These are phyloP conservation scores for Xylophagus ater DNA, from an alignment of 2,888 invertebrate genomes.

Conservation along the genomic window DNA sequence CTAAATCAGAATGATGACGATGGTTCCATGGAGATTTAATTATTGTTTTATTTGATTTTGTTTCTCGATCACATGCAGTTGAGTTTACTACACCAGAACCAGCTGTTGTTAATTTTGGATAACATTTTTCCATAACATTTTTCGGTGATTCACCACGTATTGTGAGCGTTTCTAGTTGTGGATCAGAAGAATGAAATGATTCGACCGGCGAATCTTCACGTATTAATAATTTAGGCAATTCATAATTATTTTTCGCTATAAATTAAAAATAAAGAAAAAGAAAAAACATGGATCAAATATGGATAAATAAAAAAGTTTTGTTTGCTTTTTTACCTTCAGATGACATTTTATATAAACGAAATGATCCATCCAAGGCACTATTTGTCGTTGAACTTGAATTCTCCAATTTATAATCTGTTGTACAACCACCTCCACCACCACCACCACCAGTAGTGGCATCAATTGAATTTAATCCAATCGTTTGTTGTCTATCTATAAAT, in stretches of 20 bases:
- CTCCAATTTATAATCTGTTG: constrained; percentile 17
- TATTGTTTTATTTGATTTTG: constrained; percentile 12
- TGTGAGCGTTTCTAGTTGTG: constrained; percentile 20
- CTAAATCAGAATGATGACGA: constrained; percentile 20
- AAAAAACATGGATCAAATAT: neutral
- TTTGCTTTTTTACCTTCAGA: constrained; percentile 16
- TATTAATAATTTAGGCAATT: constrained; percentile 21
- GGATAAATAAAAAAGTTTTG: neutral
- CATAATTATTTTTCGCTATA: constrained; percentile 20
- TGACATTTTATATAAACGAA: constrained; percentile 19
- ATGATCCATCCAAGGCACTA: constrained; percentile 19
- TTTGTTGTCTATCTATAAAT: constrained; percentile 18
- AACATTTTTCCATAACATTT: constrained; percentile 14
- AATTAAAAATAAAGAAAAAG: constrained; percentile 2
- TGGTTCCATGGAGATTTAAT: constrained; percentile 16
- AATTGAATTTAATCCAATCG: constrained; percentile 15
- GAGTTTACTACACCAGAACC: constrained; percentile 6
- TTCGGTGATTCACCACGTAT: constrained; percentile 19
- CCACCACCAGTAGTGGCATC: constrained; percentile 11
- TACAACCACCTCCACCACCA: neutral
- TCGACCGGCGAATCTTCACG: constrained; percentile 22
- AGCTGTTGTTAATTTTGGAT: constrained; percentile 12
- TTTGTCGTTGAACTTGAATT: constrained; percentile 14
- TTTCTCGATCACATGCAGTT: constrained; percentile 9
- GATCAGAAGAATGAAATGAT: constrained; percentile 19